A percentile compares a stretch with the other conserved stretches of the same genome.
These are phyloP conservation scores for Melanotaenia trifasciata DNA, from an alignment of 2,797 vertebrate species.

Conservation along the genomic window DNA sequence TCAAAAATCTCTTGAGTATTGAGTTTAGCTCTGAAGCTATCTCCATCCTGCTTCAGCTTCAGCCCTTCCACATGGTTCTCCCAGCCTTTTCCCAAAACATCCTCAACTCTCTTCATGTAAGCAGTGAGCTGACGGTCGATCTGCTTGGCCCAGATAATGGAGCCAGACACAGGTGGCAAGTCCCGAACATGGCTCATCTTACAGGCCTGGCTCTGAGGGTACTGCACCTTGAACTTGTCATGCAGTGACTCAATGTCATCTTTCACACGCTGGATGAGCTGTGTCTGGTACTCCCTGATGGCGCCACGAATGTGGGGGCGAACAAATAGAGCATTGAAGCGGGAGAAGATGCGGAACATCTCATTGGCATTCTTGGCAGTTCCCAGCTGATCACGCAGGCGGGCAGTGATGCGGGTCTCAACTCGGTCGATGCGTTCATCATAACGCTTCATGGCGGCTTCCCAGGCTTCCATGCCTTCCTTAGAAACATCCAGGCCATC, in stretches of 20 bases:
- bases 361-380: slow-evolving; percentile 99
- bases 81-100: slow-evolving; percentile 98
- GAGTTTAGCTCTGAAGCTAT: slow-evolving; percentile 98
- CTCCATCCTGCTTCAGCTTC: slow-evolving; percentile 99
- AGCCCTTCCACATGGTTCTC: slow-evolving; percentile 99
- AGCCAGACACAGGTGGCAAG: slow-evolving; percentile 95
- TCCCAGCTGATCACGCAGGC: slow-evolving; percentile 95
- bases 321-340: slow-evolving; percentile 97
- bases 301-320: slow-evolving; percentile 97
- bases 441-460: slow-evolving; percentile 97
- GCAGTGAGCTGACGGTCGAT: slow-evolving; percentile 98
- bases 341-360: slow-evolving; percentile 99
- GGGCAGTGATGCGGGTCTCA: slow-evolving; percentile 97
- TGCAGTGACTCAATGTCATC: slow-evolving; percentile 98
- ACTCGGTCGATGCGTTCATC: slow-evolving; percentile 98
- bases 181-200: slow-evolving; percentile 99
- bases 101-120: slow-evolving; percentile 99
- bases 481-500: slow-evolving; percentile 98
- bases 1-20: slow-evolving; percentile 99
- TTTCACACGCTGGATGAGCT: slow-evolving; percentile 97
- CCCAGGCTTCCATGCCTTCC: slow-evolving; percentile 98
- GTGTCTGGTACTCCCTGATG: slow-evolving; percentile 97
- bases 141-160: slow-evolving; percentile 99
- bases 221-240: slow-evolving; percentile 99
- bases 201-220: slow-evolving; percentile 97